These are phyloP conservation scores for Graptemys geographica DNA, from an alignment of 2,797 vertebrate genomes.

Conservation along the genomic window DNA sequence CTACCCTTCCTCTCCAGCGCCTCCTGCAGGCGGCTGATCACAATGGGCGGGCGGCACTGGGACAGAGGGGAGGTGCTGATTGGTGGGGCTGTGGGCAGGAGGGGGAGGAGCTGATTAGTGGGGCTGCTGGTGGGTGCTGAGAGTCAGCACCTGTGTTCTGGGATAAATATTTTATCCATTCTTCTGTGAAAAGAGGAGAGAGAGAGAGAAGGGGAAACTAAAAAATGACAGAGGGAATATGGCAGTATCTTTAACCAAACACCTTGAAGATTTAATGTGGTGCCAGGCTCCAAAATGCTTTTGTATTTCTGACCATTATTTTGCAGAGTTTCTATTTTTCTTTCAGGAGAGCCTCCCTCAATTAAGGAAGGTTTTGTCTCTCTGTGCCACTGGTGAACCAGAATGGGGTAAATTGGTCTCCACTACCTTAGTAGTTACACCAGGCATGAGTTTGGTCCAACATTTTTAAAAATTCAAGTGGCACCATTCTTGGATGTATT, in stretches of 20 bases:
- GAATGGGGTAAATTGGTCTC: rapidly evolving
- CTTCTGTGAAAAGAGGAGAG: neutral
- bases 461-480: neutral
- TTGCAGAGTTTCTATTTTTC: neutral
- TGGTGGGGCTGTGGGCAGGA: no score
- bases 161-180: slow-evolving; percentile 54
- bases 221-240: neutral
- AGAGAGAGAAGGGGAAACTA: slow-evolving; percentile 12
- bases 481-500: neutral
- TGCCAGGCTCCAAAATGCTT: slow-evolving; percentile 24
- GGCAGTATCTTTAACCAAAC: slow-evolving; percentile 29
- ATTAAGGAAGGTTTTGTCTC: slow-evolving; percentile 24
- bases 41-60: no score
- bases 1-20: no score
- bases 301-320: slow-evolving; percentile 32
- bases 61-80: no score
- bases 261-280: slow-evolving; percentile 23
- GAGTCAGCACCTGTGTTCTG: no score
- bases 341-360: slow-evolving; percentile 14
- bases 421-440: neutral
- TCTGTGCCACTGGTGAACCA: neutral
- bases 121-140: no score
- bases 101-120: no score
- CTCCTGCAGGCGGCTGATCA: no score
- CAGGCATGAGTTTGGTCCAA: neutral